A percentile compares a stretch with the other conserved stretches of the same genome.
Conservation (phyloP, 1,140 invertebrate species). For the Lepidurus couesii region DNA sequence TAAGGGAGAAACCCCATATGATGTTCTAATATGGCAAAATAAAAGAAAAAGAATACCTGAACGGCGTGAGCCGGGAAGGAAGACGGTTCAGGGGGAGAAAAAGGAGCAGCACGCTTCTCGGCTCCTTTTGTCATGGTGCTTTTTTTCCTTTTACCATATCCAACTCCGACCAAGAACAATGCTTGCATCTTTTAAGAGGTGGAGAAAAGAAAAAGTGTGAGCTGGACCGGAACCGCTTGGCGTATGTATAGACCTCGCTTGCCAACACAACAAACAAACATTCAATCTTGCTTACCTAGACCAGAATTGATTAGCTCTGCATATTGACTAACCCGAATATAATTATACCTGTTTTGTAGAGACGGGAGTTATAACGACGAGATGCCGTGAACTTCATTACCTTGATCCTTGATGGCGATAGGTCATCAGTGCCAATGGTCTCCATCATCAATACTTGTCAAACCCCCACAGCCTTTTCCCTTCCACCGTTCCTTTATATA, state of each 20-base stretch:
- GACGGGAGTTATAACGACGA: not conserved
- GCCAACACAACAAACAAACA: not conserved
- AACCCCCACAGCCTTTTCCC: not conserved
- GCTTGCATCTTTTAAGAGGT: not conserved
- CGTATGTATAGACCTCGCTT: not conserved
- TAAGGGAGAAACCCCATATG: not conserved
- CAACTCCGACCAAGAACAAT: not conserved
- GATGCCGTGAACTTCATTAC: constrained; percentile 10
- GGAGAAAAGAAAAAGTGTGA: not conserved
- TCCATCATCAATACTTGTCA: not conserved
- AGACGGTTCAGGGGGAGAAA: not conserved
- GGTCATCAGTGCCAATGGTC: constrained; percentile 16
- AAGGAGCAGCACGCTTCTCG: not conserved
- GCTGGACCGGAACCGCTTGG: not conserved
- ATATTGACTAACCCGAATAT: constrained; percentile 5
- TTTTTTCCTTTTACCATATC: not conserved
- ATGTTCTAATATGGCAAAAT: constrained; percentile 7
- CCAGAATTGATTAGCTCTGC: constrained; percentile 5
- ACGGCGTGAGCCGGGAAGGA: not conserved
- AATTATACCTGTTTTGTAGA: not conserved
- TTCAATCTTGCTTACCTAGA: not conserved
- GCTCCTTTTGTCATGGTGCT: not conserved
- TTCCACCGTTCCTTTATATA: not conserved
- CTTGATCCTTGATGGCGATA: constrained; percentile 15
- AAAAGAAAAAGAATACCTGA: constrained; percentile 10